Evolutionary conservation across 2,113 vertebrate species (phyloP).

Genomic region (Cyanistes caeruleus): DNA sequence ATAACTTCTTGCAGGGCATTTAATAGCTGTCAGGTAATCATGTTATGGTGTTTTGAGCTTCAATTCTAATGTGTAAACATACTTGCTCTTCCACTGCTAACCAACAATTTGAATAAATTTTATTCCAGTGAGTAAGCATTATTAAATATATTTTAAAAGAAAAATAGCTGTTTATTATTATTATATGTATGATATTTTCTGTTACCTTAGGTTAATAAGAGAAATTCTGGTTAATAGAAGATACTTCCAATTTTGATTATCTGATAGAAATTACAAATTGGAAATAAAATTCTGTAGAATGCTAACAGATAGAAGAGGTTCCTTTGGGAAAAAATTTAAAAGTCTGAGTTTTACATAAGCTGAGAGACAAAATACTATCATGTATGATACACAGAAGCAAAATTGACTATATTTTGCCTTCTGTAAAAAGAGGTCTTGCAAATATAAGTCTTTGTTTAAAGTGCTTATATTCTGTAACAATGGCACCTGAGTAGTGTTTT

Average conservation of each 20-base stretch:
- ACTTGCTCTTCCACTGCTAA: conserved; percentile 39
- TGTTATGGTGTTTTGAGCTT: conserved; percentile 11
- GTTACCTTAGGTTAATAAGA: neutral
- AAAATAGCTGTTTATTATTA: neutral
- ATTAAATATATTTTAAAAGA: neutral
- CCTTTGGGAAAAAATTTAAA: neutral
- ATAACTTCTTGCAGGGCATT: neutral
- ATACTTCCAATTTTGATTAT: neutral
- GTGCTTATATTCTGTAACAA: neutral
- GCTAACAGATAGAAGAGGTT: neutral
- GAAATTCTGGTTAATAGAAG: neutral
- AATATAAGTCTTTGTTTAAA: neutral
- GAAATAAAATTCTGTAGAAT: neutral
- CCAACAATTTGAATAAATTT: conserved; percentile 4
- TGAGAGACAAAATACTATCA: accelerated
- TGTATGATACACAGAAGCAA: neutral
- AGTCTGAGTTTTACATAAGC: neutral
- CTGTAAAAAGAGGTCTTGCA: neutral
- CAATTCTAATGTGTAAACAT: neutral
- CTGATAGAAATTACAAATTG: neutral
- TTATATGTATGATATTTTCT: neutral
- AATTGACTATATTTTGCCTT: neutral
- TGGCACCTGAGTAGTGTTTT: neutral
- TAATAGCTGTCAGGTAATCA: conserved; percentile 21
- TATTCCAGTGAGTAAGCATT: neutral